These are phyloP conservation scores for Tupaia tana DNA, from an alignment of 2,113 vertebrate species.

Conservation along the genomic window DNA sequence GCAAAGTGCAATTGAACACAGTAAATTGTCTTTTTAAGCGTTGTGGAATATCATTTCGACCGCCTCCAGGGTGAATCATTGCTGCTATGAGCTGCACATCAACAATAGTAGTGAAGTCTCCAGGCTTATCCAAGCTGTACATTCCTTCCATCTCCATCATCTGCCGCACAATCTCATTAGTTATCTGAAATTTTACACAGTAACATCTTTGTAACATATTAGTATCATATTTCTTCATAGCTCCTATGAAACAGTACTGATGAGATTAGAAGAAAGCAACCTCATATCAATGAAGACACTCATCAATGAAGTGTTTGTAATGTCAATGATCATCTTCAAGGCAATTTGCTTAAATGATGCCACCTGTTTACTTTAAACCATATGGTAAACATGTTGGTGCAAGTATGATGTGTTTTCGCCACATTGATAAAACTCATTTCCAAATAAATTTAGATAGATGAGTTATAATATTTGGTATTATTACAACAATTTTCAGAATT, in stretches of 20 bases:
- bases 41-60: slow-evolving; percentile 90
- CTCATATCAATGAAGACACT: not conserved
- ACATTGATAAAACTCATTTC: not conserved
- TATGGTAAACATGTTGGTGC: not conserved
- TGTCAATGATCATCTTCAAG: not conserved
- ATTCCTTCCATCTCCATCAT: slow-evolving; percentile 92
- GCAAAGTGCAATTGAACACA: slow-evolving; percentile 89
- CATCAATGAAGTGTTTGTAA: not conserved
- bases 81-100: slow-evolving; percentile 89
- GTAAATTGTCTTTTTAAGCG: slow-evolving; percentile 89
- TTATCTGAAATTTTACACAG: slow-evolving; percentile 84
- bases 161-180: slow-evolving; percentile 91
- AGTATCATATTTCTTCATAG: not conserved
- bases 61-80: slow-evolving; percentile 90
- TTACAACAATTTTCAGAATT: not conserved
- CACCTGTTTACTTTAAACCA: not conserved
- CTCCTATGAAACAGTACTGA: not conserved
- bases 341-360: not conserved
- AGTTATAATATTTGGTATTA: not conserved
- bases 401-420: not conserved
- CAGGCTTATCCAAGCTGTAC: slow-evolving; percentile 90
- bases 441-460: not conserved
- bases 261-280: not conserved
- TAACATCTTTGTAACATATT: slow-evolving; percentile 14
- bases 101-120: slow-evolving; percentile 88